These are phyloP conservation scores for Phaonia tiefii DNA, from an alignment of 2,888 invertebrate species.

Conservation along the genomic window DNA sequence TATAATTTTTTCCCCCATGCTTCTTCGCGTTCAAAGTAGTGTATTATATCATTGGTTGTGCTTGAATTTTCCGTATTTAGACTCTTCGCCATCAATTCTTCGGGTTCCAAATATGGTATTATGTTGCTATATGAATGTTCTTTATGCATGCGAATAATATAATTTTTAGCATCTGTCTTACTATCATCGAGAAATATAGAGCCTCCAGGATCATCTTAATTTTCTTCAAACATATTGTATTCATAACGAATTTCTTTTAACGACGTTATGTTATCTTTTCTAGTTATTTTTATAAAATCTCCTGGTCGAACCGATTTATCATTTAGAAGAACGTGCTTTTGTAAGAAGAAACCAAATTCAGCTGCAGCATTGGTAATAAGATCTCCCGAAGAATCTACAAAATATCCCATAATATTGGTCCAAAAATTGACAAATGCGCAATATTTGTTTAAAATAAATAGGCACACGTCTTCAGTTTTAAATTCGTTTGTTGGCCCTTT, in stretches of 20 bases:
- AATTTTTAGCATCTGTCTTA: neutral
- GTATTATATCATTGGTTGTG: too few relatives aligned
- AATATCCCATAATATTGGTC: constrained; percentile 17
- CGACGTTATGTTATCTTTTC: constrained; percentile 18
- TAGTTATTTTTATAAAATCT: constrained; percentile 21
- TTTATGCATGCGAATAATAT: neutral
- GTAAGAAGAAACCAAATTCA: constrained; percentile 35
- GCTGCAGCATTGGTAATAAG: constrained; percentile 35
- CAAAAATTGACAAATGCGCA: constrained; percentile 27
- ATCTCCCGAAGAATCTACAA: constrained; percentile 23
- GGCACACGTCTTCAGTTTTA: constrained; percentile 23
- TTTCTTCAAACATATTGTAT: constrained; percentile 33
- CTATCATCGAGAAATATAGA: too few relatives aligned
- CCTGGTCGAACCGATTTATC: too few relatives aligned
- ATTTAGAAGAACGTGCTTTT: too few relatives aligned
- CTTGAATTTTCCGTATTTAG: too few relatives aligned
- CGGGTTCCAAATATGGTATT: neutral
- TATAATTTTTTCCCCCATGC: constrained; percentile 23
- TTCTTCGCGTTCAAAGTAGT: too few relatives aligned
- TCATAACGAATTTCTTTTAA: constrained; percentile 23
- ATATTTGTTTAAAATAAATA: constrained; percentile 32
- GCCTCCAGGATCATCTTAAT: too few relatives aligned
- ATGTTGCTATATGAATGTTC: constrained; percentile 4
- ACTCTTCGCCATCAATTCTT: too few relatives aligned
- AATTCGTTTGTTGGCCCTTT: constrained; percentile 14